A percentile compares a stretch with the other conserved stretches of the same genome.
These are phyloP conservation scores for Amaurobius ferox DNA, from an alignment of 2,888 invertebrate genomes.

Conservation along the genomic window DNA sequence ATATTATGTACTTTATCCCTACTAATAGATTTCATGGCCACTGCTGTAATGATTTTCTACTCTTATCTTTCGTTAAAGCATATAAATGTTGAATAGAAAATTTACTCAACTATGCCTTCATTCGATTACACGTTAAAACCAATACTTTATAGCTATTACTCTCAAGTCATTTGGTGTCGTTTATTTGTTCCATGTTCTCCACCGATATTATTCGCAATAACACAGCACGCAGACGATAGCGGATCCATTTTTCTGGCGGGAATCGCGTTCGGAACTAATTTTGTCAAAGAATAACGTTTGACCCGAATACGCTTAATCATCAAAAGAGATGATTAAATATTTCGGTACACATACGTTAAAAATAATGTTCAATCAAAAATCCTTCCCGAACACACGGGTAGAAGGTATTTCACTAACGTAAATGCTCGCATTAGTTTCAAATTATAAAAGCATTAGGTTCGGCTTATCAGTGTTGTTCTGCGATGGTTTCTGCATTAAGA, in stretches of 20 bases:
- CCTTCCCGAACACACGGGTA: not conserved
- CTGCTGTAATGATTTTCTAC: too few relatives aligned
- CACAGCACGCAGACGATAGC: not conserved
- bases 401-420: not conserved
- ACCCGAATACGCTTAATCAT: not conserved
- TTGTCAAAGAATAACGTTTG: not conserved
- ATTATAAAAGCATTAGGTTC: conserved; percentile 5
- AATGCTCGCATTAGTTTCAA: conserved; percentile 4
- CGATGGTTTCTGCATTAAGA: not conserved
- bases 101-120: too few relatives aligned
- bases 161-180: too few relatives aligned
- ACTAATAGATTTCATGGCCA: too few relatives aligned
- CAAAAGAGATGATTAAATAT: not conserved
- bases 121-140: too few relatives aligned
- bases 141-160: too few relatives aligned
- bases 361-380: not conserved
- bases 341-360: not conserved
- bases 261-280: not conserved
- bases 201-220: not conserved
- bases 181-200: too few relatives aligned
- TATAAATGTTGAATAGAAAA: too few relatives aligned
- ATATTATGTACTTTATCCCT: too few relatives aligned
- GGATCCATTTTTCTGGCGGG: not conserved
- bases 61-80: too few relatives aligned
- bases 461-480: not conserved